These are phyloP conservation scores for Leptobrachium ailaonicum DNA, from an alignment of 2,113 vertebrate genomes.

Conservation along the genomic window DNA sequence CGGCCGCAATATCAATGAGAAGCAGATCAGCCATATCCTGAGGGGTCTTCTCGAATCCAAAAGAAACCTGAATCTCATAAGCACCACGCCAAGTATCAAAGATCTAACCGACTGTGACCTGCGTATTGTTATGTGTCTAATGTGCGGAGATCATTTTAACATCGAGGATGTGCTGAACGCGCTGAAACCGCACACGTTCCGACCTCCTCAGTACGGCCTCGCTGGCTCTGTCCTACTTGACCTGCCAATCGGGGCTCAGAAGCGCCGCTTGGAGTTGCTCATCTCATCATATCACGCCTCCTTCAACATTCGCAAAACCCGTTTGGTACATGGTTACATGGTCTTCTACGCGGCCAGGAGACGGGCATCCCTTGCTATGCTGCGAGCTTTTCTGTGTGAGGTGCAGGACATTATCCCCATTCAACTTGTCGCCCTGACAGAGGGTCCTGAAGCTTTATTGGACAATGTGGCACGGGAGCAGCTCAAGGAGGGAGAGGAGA, in stretches of 20 bases:
- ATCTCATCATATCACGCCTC: conserved; percentile 90
- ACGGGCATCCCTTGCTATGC: conserved; percentile 86
- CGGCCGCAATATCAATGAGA: conserved; percentile 87
- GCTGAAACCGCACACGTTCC: conserved; percentile 79
- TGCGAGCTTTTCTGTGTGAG: conserved; percentile 92
- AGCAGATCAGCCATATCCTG: conserved; percentile 86
- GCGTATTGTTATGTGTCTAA: conserved; percentile 87
- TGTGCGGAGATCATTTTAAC: conserved; percentile 89
- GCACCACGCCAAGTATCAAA: conserved; percentile 71
- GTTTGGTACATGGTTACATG: conserved; percentile 90
- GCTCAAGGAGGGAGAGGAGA: conserved; percentile 85
- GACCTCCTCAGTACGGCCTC: conserved; percentile 69
- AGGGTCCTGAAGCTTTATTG: conserved; percentile 73
- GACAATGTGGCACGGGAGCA: conserved; percentile 86
- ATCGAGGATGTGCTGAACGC: conserved; percentile 85
- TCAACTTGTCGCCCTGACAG: conserved; percentile 85
- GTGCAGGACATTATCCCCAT: conserved; percentile 93
- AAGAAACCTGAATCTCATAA: conserved; percentile 70
- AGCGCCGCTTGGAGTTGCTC: conserved; percentile 81
- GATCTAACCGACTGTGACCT: conserved; percentile 83
- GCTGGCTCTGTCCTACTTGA: conserved; percentile 82
- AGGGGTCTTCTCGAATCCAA: conserved; percentile 84
- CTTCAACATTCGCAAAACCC: conserved; percentile 85
- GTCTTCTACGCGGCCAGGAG: conserved; percentile 88
- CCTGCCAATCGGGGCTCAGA: conserved; percentile 75